A percentile compares a stretch with the other conserved stretches of the same genome.
Evolutionary conservation across 2,888 invertebrate genomes (phyloP).

Genomic region (Pomacea canaliculata): DNA sequence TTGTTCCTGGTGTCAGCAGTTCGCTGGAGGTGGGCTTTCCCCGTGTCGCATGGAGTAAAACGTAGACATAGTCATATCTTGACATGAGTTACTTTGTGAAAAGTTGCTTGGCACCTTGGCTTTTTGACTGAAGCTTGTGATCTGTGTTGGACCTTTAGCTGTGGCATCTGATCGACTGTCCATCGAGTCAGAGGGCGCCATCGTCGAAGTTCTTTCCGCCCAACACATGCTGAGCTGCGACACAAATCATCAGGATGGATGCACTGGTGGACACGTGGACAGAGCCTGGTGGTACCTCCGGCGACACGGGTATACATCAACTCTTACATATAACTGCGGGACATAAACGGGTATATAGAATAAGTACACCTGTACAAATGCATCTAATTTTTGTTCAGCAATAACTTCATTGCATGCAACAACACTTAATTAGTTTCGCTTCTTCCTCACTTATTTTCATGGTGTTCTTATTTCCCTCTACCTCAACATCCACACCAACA

Average conservation of each 20-base stretch:
- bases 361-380: too few relatives aligned
- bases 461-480: too few relatives aligned
- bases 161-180: slow-evolving; percentile 76
- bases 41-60: too few relatives aligned
- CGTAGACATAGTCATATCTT: too few relatives aligned
- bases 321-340: background rate
- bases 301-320: slow-evolving; percentile 74
- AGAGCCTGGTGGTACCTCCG: slow-evolving; percentile 91
- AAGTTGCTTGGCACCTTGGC: too few relatives aligned
- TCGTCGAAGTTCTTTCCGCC: slow-evolving; percentile 80
- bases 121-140: too few relatives aligned
- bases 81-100: too few relatives aligned
- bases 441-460: too few relatives aligned
- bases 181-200: slow-evolving; percentile 83
- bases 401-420: too few relatives aligned
- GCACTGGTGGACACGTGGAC: slow-evolving; percentile 90
- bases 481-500: too few relatives aligned
- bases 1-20: background rate
- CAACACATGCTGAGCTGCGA: slow-evolving; percentile 92
- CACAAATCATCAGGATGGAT: slow-evolving; percentile 77
- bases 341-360: background rate
- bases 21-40: background rate
- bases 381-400: too few relatives aligned
- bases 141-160: slow-evolving; percentile 41
- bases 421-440: too few relatives aligned